A percentile compares a stretch with the other conserved stretches of the same genome.
Evolutionary conservation across 2,888 invertebrate genomes (phyloP).

Genomic region (Scrobipalpa costella): DNA sequence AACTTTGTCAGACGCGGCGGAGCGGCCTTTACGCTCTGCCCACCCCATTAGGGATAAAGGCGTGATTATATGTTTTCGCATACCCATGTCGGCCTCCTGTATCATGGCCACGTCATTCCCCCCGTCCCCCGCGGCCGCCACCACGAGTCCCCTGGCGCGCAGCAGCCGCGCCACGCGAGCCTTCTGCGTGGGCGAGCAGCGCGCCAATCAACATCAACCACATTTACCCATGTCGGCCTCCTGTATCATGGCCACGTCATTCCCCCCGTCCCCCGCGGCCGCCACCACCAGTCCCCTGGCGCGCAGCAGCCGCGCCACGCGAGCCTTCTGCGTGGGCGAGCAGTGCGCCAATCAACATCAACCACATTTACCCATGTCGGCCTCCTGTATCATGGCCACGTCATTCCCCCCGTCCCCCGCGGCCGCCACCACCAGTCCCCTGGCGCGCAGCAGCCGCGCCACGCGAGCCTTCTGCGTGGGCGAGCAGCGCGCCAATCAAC

Average conservation of each 20-base stretch:
- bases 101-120: constrained; percentile 99
- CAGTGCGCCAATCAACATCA: constrained; percentile 87
- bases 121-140: constrained; percentile 98
- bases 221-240: constrained; percentile 94
- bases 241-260: constrained; percentile 98
- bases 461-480: constrained; percentile 94
- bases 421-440: constrained; percentile 89
- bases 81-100: constrained; percentile 96
- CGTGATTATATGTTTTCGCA: too few relatives aligned
- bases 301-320: constrained; percentile 79
- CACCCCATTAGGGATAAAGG: too few relatives aligned
- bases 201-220: constrained; percentile 80
- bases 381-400: constrained; percentile 97
- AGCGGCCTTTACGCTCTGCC: too few relatives aligned
- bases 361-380: constrained; percentile 89
- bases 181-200: constrained; percentile 96
- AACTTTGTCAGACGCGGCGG: too few relatives aligned
- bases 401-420: constrained; percentile 99
- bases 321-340: constrained; percentile 94
- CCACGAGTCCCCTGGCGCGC: constrained; percentile 80
- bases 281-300: constrained; percentile 85
- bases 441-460: constrained; percentile 68
- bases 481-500: constrained; percentile 90
- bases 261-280: constrained; percentile 98
- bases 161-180: constrained; percentile 83